Evolutionary conservation across 2,797 vertebrate species (phyloP).

Genomic region (Lycodopsis pacificus): DNA sequence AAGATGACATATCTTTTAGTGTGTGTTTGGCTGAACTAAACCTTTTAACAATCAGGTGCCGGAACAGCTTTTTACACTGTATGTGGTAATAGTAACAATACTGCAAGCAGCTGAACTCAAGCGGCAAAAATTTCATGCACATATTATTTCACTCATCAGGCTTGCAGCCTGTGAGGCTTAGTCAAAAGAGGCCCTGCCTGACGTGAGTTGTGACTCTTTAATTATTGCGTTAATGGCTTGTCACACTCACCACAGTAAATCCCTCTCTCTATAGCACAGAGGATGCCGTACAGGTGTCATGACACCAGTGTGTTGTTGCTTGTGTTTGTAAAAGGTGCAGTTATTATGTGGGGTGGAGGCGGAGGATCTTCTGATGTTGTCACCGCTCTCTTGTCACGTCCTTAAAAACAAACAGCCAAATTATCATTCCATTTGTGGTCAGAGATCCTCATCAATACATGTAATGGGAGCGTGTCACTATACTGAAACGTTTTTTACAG

Average conservation of each 20-base stretch:
- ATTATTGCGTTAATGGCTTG: slow-evolving; percentile 73
- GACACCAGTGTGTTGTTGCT: slow-evolving; percentile 71
- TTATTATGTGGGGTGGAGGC: slow-evolving; percentile 51
- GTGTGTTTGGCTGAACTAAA: background rate
- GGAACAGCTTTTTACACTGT: background rate
- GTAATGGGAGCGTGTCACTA: background rate
- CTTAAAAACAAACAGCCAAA: slow-evolving; percentile 60
- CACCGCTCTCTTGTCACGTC: slow-evolving; percentile 28
- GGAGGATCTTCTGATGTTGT: slow-evolving; percentile 57
- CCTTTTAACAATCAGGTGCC: background rate
- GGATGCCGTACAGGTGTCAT: slow-evolving; percentile 35
- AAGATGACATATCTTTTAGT: background rate
- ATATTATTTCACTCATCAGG: slow-evolving; percentile 34
- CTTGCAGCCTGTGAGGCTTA: slow-evolving; percentile 51
- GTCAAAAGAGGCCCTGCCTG: slow-evolving; percentile 58
- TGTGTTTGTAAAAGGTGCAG: slow-evolving; percentile 48
- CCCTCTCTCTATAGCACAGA: slow-evolving; percentile 53
- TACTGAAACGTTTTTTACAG: background rate
- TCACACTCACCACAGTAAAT: slow-evolving; percentile 71
- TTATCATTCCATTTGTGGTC: slow-evolving; percentile 44
- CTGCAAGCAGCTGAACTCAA: slow-evolving; percentile 34
- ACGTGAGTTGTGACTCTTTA: slow-evolving; percentile 64
- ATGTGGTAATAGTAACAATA: slow-evolving; percentile 6
- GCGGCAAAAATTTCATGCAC: slow-evolving; percentile 22
- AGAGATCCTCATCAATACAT: slow-evolving; percentile 18